A percentile compares a stretch with the other conserved stretches of the same genome.
These are phyloP conservation scores for Hippolais icterina DNA, from an alignment of 2,113 vertebrate species.

Conservation along the genomic window DNA sequence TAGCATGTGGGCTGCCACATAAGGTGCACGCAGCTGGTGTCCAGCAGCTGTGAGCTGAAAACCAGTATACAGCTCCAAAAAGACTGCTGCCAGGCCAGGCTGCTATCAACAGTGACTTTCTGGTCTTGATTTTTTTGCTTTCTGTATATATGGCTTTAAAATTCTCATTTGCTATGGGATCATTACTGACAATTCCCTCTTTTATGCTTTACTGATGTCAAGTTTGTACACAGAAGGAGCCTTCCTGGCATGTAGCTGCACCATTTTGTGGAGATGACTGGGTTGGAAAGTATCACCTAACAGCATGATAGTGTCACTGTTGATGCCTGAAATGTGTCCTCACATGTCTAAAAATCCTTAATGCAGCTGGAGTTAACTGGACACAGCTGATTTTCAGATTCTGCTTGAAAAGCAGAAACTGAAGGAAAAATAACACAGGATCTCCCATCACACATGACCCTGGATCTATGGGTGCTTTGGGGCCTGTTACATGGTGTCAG, in stretches of 20 bases:
- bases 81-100: neutral
- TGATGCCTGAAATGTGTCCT: neutral
- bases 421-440: neutral
- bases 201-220: neutral
- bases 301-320: neutral
- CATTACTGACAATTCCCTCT: neutral
- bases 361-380: neutral
- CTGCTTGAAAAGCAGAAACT: neutral
- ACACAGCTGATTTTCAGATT: neutral
- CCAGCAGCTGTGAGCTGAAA: slow-evolving; percentile 34
- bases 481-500: neutral
- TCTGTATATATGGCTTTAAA: neutral
- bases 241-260: neutral
- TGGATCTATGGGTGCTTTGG: neutral
- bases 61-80: neutral
- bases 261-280: neutral
- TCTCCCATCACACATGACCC: rapidly evolving
- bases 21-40: neutral
- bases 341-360: neutral
- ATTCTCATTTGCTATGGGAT: neutral
- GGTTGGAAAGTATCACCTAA: neutral
- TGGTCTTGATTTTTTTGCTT: neutral
- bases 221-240: neutral
- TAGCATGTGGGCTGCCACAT: neutral
- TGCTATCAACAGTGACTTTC: neutral